Evolutionary conservation across 1,140 invertebrate genomes (phyloP), one percentile per base, ranked within the genome.

Genomic region (Hylyphantes graminicola): DNA sequence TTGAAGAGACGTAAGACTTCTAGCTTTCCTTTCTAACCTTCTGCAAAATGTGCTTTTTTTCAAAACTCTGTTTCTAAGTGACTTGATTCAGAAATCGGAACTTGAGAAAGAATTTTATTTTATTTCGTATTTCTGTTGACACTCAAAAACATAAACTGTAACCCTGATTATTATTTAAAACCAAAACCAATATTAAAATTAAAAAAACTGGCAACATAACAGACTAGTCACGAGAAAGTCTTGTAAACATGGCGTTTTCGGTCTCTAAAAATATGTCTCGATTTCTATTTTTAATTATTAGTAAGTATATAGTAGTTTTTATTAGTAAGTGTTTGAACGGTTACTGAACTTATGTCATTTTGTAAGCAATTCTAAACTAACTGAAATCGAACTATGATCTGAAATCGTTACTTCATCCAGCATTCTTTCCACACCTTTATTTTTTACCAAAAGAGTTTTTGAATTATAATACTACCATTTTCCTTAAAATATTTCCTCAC

Each of bases 231-330:
- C 68, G 68, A 70, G 68, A 70, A 53, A n/a, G 15, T 12, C 8
- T 70, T 53, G 68, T 70, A 70, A 70, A 70, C 68, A 70, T 70
- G 68, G 68, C 68, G 68, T 70, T 54, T 70, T 70, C 68, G 68
- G 68, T 70, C 5, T 70, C 17, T 70, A 8, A 7, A 53, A 70
- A 51, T 53, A 53, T 70, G 51, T 54, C 51, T 70, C 68, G n/a
- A 10, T 51, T 70, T 70, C 17, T 70, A 53, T 8, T 70, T 70
- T 70, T 70, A 70, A 53, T 70, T 21, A 54, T 70, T 17, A 51
- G 68, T 70, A 53, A 70, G 50, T 70, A 54, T 70, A 19, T 35
- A 19, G 1, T 35, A 35, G 35, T 35, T 35, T 35, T 35, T 35
- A 35, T n/a, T n/a, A n/a, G n/a, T 2, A 35, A 35, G 5, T 35